Percentiles rank a stretch among this genome's conserved stretches.
Evolutionary conservation across 1,140 invertebrate genomes (phyloP).

Genomic region (Leguminivora glycinivorella): DNA sequence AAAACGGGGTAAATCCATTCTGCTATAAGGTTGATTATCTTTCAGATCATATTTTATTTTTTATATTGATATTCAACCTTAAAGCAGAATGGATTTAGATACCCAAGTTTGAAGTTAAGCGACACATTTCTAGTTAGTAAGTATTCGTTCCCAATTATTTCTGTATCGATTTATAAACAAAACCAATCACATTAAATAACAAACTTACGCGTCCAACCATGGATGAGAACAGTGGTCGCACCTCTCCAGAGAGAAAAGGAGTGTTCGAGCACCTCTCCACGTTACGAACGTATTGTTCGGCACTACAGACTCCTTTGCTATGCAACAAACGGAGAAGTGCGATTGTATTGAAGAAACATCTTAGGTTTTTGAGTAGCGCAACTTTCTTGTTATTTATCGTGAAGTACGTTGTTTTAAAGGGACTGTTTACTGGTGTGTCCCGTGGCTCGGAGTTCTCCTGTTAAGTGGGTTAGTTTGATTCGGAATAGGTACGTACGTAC

Average conservation of each 20-base stretch:
- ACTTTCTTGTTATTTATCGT: background rate
- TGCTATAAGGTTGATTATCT: too few relatives aligned
- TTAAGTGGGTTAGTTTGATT: too few relatives aligned
- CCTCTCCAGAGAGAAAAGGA: conserved; percentile 5
- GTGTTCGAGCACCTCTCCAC: conserved; percentile 16
- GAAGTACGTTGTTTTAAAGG: background rate
- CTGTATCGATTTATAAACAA: background rate
- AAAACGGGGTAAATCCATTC: too few relatives aligned
- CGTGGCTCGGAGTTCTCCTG: too few relatives aligned
- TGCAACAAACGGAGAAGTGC: conserved; percentile 18
- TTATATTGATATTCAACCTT: too few relatives aligned
- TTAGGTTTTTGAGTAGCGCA: background rate
- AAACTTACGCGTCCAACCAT: background rate
- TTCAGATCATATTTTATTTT: too few relatives aligned
- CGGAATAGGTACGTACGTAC: too few relatives aligned
- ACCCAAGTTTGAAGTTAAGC: too few relatives aligned
- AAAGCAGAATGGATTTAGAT: too few relatives aligned
- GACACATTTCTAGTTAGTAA: too few relatives aligned
- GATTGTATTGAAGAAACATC: background rate
- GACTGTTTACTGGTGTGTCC: background rate
- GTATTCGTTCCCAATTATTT: background rate
- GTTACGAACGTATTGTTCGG: conserved; percentile 1
- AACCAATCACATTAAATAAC: background rate
- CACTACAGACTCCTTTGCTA: background rate
- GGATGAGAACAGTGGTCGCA: conserved; percentile 1